A percentile compares a stretch with the other conserved stretches of the same genome.
phyloP scores from a whole-genome alignment of 2,797 vertebrate genomes.

The Decapterus maruadsi region DNA sequence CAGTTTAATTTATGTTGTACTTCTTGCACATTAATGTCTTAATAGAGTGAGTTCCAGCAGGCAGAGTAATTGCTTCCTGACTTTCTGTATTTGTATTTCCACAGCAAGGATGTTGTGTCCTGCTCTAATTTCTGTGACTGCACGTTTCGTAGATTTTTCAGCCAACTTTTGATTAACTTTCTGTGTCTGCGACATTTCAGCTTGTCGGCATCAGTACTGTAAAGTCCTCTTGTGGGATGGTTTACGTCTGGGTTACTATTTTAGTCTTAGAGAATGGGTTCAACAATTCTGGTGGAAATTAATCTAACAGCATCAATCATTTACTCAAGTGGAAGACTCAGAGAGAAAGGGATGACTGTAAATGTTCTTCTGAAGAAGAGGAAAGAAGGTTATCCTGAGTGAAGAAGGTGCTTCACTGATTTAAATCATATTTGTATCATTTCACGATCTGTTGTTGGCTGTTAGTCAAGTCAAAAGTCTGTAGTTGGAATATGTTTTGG shows the following conservation, averaged over 20 bases:
- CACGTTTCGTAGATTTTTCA: background rate
- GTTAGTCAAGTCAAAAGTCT: too few relatives aligned
- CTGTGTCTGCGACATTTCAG: background rate
- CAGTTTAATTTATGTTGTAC: background rate
- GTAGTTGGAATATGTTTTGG: too few relatives aligned
- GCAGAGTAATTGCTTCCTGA: constrained; percentile 15
- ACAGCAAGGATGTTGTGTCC: background rate
- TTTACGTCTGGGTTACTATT: background rate
- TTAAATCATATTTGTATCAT: too few relatives aligned
- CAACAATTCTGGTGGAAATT: background rate
- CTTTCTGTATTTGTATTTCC: constrained; percentile 6
- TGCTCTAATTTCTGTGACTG: background rate
- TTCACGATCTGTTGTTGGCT: too few relatives aligned
- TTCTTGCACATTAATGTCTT: background rate
- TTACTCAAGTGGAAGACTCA: too few relatives aligned
- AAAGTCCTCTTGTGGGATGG: background rate
- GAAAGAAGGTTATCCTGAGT: too few relatives aligned
- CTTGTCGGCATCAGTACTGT: too few relatives aligned
- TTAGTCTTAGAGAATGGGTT: background rate
- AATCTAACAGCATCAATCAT: background rate
- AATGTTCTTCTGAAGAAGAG: too few relatives aligned
- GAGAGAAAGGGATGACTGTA: background rate
- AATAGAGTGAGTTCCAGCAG: background rate
- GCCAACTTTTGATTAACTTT: background rate
- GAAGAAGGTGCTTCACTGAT: too few relatives aligned